Evolutionary conservation across 2,797 vertebrate species (phyloP).

Genomic region (Sparus aurata): DNA sequence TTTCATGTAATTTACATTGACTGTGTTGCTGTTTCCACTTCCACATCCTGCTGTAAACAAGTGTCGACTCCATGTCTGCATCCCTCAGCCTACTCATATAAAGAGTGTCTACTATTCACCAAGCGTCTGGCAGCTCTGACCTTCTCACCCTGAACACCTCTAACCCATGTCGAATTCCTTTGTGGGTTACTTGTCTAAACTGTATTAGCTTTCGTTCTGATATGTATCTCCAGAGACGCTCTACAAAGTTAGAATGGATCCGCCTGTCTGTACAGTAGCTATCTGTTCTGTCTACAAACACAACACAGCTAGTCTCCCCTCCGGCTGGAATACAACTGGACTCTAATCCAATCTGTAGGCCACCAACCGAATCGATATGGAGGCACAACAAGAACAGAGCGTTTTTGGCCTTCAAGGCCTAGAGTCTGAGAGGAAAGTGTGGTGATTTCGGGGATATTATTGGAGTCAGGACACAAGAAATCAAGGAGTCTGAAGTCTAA

Average conservation of each 20-base stretch:
- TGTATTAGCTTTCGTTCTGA: constrained; percentile 30
- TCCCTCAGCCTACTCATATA: constrained; percentile 12
- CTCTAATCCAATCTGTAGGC: constrained; percentile 74
- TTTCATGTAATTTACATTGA: constrained; percentile 22
- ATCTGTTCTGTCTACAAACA: constrained; percentile 55
- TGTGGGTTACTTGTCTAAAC: constrained; percentile 43
- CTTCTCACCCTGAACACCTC: constrained; percentile 49
- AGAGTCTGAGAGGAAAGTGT: constrained; percentile 7
- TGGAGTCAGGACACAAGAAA: constrained; percentile 5
- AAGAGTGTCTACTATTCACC: constrained; percentile 21
- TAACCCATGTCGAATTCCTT: constrained; percentile 47
- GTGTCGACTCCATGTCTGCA: constrained; percentile 21
- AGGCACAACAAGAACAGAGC: constrained; percentile 51
- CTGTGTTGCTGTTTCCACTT: constrained; percentile 11
- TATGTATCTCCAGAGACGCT: constrained; percentile 48
- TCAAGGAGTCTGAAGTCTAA: neutral
- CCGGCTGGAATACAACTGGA: constrained; percentile 62
- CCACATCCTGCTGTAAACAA: constrained; percentile 11
- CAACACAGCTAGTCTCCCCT: constrained; percentile 45
- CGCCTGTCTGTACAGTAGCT: constrained; percentile 40
- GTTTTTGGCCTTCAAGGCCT: constrained; percentile 25
- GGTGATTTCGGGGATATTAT: constrained; percentile 3
- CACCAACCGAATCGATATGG: constrained; percentile 68
- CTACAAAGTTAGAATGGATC: constrained; percentile 62
- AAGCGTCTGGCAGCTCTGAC: constrained; percentile 51